Base-by-base conservation (phyloP, 2,113 vertebrate species). In the Prunella himalayana region DNA sequence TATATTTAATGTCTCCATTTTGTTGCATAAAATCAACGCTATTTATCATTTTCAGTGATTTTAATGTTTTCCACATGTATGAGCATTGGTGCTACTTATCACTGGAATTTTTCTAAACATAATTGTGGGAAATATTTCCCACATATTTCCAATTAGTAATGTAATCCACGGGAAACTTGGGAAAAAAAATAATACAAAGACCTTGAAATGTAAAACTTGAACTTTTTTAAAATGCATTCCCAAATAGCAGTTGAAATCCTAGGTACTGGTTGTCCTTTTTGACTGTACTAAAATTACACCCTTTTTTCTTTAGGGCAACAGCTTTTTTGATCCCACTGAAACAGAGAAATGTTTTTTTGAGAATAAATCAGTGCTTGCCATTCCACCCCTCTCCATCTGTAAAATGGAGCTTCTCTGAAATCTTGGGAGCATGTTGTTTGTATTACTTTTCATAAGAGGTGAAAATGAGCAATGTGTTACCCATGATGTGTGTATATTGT, bases 151-250 rank as follows among this genome's bases (percentile, higher is more conserved):
- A 96, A 95, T 96, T 97, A 92, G 97, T 97, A 98, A 97, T 76
- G 73, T 65, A 95, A 94, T 96, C 96, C 91, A 69, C 3, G 25
- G 37, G 90, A 92, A 81, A 82, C 79, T 88, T 72, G 54, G 50
- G 22, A 70, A 91, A 94, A 94, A 65, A 86, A 27, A 76, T 22
- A 68, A 53, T 45, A n/a, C 13, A 28, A 13, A 47, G 49, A 21
- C 97, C 97, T 98, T 98, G 97, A 97, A 96, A 91, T 86, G n/a
- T 91, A 95, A 96, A 95, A 94, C 96, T 92, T 95, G 63, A 95
- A 68, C 79, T 95, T 94, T 86, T 82, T 47, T 2, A 11, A 95
- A 75, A 86, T 77, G 66, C 95, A 49, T 88, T 95, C 42, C 49
- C 35, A 60, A 88, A 69, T 42, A 93, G 47, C 19, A 45, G 8